A percentile compares a stretch with the other conserved stretches of the same genome.
Evolutionary conservation across 1,140 invertebrate species (phyloP).

Genomic region (Charaxes varanes): DNA sequence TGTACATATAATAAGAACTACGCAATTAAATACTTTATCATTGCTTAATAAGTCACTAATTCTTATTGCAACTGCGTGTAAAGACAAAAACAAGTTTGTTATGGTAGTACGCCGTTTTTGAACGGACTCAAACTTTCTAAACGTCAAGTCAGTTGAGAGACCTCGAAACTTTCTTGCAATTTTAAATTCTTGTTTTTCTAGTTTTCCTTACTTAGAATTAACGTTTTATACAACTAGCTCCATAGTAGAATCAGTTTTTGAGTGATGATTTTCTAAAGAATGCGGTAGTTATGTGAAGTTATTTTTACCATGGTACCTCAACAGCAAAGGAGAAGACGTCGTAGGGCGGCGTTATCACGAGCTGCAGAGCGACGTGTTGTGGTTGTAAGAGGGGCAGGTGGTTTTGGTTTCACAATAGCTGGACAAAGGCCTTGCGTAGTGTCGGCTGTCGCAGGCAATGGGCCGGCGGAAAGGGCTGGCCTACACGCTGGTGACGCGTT

Average conservation of each 20-base stretch:
- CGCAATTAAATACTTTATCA: too few relatives aligned
- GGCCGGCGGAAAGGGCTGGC: conserved; percentile 79
- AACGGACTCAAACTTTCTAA: conserved; percentile 65
- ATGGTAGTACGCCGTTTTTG: conserved; percentile 28
- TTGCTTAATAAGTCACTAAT: too few relatives aligned
- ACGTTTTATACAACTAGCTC: conserved; percentile 6
- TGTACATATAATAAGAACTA: too few relatives aligned
- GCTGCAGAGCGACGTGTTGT: conserved; percentile 86
- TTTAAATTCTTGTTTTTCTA: conserved; percentile 62
- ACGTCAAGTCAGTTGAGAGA: conserved; percentile 57
- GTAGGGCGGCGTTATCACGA: conserved; percentile 82
- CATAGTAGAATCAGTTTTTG: conserved; percentile 5
- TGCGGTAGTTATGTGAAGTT: not conserved
- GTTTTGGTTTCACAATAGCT: conserved; percentile 71
- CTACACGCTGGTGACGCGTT: conserved; percentile 93
- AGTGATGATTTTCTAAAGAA: conserved; percentile 15
- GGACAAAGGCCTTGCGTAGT: conserved; percentile 63
- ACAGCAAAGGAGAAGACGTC: conserved; percentile 84
- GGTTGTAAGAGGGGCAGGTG: conserved; percentile 84
- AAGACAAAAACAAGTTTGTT: conserved; percentile 32
- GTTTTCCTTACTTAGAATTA: conserved; percentile 34
- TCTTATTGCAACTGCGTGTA: conserved; percentile 17
- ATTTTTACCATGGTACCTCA: conserved; percentile 69
- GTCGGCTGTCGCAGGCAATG: conserved; percentile 52
- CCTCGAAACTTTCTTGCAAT: conserved; percentile 56